A percentile compares a stretch with the other conserved stretches of the same genome.
Conservation (phyloP, 2,888 invertebrate species). For the Eulithis testata region DNA sequence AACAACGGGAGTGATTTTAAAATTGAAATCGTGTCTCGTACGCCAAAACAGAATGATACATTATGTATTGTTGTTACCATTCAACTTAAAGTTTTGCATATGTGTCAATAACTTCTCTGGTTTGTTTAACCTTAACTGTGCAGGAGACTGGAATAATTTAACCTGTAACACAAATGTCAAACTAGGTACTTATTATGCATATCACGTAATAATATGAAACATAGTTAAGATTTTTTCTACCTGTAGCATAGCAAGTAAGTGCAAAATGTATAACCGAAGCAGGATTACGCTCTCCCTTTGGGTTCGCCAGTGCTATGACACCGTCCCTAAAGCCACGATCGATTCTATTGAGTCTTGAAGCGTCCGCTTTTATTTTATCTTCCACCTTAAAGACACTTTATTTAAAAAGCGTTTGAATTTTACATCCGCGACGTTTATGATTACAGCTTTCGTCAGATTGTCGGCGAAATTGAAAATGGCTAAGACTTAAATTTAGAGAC, state of each 20-base stretch:
- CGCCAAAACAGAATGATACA: constrained; percentile 51
- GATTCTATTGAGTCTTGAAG: constrained; percentile 28
- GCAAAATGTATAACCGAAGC: constrained; percentile 11
- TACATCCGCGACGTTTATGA: constrained; percentile 34
- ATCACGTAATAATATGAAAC: background rate
- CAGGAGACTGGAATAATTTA: constrained; percentile 11
- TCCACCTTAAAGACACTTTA: constrained; percentile 37
- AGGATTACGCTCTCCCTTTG: constrained; percentile 21
- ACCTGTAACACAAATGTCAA: background rate
- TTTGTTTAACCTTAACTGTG: constrained; percentile 29
- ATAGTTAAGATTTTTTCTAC: background rate
- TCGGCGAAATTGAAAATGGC: constrained; percentile 40
- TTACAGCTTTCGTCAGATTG: constrained; percentile 42
- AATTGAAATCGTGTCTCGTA: constrained; percentile 58
- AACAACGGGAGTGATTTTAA: constrained; percentile 60
- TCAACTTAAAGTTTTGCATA: constrained; percentile 52
- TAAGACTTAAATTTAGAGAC: constrained; percentile 40
- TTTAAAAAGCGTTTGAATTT: constrained; percentile 36
- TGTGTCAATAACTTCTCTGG: constrained; percentile 56
- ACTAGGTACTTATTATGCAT: background rate
- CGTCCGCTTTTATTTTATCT: constrained; percentile 32
- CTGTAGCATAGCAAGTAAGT: background rate
- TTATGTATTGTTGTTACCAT: constrained; percentile 56
- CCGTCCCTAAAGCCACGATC: constrained; percentile 30
- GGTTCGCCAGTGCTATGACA: constrained; percentile 14